Percentiles rank a stretch among this genome's conserved stretches.
Conservation (phyloP, 1,140 invertebrate genomes). For the Theocolax elegans region DNA sequence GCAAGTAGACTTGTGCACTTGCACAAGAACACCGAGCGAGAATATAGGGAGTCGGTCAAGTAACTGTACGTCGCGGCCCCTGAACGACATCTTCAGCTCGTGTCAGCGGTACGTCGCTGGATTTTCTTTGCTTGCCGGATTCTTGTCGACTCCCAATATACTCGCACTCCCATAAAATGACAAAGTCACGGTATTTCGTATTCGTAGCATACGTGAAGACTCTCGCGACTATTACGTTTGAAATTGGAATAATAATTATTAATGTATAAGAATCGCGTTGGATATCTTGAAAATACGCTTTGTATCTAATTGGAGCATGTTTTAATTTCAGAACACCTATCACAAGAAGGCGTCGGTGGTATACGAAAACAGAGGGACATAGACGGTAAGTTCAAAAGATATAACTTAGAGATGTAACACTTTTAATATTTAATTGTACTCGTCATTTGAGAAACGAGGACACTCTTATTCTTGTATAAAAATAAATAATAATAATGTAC, state of each 20-base stretch:
- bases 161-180: neutral
- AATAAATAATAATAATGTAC: neutral
- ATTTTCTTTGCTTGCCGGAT: slow-evolving; percentile 46
- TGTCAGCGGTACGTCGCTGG: slow-evolving; percentile 15
- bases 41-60: slow-evolving; percentile 63
- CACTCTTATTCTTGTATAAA: neutral
- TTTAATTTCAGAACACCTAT: slow-evolving; percentile 46
- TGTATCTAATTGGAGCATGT: no score
- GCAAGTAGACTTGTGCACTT: slow-evolving; percentile 20
- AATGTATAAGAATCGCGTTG: no score
- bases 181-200: slow-evolving; percentile 3
- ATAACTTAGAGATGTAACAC: neutral
- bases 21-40: neutral
- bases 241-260: no score
- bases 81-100: slow-evolving; percentile 61
- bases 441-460: neutral
- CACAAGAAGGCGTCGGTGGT: slow-evolving; percentile 39
- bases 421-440: neutral
- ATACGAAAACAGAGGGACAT: slow-evolving; percentile 52
- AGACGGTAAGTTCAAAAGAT: slow-evolving; percentile 42
- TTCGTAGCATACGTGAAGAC: no score
- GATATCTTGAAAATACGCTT: no score
- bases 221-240: no score
- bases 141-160: slow-evolving; percentile 26
- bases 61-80: slow-evolving; percentile 65